Evolutionary conservation across 2,797 vertebrate genomes (phyloP), one percentile per base, ranked within the genome.

Genomic region (Vireo griseus): DNA sequence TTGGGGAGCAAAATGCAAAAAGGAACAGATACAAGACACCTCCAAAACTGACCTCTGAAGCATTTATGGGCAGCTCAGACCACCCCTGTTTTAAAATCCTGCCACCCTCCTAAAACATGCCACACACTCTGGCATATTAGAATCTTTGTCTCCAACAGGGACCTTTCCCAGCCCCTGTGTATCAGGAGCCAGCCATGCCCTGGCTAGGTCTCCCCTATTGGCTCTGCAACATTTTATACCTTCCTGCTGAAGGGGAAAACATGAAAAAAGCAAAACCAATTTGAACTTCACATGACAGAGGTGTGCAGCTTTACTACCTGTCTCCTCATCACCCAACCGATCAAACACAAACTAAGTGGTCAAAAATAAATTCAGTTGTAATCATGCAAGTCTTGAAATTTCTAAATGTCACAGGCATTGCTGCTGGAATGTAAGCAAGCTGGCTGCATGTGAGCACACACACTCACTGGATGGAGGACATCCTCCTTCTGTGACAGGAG

Each of bases 1-100:
- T 62, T 4, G 0, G 21, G 28, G 51, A 93, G 52, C 54, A 95
- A 93, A 93, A 74, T 52, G 52, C 1, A 1, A 31, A 92, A 48
- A 69, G n/a, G 13, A 82, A 90, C 59, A 95, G 80, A 75, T 47
- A 66, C 26, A 59, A 84, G 35, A 66, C 83, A 82, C 52, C 71
- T 72, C 39, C 50, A 77, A 75, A 94, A 82, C 28, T 10, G 31
- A 90, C 47, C 73, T 72, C 37, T 48, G 26, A 76, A 71, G 39
- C 24, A 67, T 37, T 78, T 90, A 57, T 5, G 6, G 44, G 55
- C 55, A 90, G 35, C 48, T 48, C 45, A 67, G 61, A 88, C 39
- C 1, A 4, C 16, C 50, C 86, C 45, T 47, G 39, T 67, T 92
- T 84, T 20, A 76, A 94, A 83, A 84, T 35, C 22, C 20, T 2